Evolutionary conservation across 2,113 vertebrate genomes (phyloP).

Genomic region (Ochotona princeps): DNA sequence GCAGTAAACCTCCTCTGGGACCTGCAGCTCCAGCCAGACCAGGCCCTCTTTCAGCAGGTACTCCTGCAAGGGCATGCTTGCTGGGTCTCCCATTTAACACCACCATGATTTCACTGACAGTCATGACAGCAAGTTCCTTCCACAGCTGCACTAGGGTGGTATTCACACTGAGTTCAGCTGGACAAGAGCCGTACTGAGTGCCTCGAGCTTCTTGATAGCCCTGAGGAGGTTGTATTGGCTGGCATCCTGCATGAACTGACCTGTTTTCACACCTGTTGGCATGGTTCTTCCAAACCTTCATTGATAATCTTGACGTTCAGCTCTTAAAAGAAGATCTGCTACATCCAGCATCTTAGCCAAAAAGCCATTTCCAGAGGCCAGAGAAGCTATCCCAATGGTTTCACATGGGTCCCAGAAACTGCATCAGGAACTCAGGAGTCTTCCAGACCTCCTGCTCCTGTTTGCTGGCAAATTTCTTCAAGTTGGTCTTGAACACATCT

Average conservation of each 20-base stretch:
- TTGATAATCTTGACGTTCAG: slow-evolving; percentile 97
- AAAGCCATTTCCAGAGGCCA: slow-evolving; percentile 98
- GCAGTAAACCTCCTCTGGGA: no score
- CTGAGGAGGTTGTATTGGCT: slow-evolving; percentile 97
- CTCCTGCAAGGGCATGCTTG: no score
- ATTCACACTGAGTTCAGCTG: slow-evolving; percentile 98
- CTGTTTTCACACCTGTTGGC: slow-evolving; percentile 95
- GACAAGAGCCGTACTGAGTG: slow-evolving; percentile 95
- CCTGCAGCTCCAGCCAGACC: no score
- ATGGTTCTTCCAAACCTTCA: slow-evolving; percentile 98
- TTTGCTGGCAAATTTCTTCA: slow-evolving; percentile 98
- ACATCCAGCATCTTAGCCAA: slow-evolving; percentile 99
- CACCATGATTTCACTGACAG: not conserved
- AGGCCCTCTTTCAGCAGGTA: no score
- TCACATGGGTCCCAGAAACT: slow-evolving; percentile 99
- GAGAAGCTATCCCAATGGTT: slow-evolving; percentile 95
- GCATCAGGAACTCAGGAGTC: slow-evolving; percentile 93
- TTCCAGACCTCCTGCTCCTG: slow-evolving; percentile 98
- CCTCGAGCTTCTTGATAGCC: slow-evolving; percentile 98
- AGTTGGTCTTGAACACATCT: slow-evolving; percentile 95
- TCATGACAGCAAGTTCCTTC: slow-evolving; percentile 86
- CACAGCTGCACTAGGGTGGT: slow-evolving; percentile 96
- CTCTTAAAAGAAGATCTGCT: slow-evolving; percentile 97
- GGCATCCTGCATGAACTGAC: slow-evolving; percentile 97
- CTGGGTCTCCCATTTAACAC: no score